phyloP scores from a whole-genome alignment of 2,797 vertebrate genomes.

The Sphenopsis melanotis region DNA sequence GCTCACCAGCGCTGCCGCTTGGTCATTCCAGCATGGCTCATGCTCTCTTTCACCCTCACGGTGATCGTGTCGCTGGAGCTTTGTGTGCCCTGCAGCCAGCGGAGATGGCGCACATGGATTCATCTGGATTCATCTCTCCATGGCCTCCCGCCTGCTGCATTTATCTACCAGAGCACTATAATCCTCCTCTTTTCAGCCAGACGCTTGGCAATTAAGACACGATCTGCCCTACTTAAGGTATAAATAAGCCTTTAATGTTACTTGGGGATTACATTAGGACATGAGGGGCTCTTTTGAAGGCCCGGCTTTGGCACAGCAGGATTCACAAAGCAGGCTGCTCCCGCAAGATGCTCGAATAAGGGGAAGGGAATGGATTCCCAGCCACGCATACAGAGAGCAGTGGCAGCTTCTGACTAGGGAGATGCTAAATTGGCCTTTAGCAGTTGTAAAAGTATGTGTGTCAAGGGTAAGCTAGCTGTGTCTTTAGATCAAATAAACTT shows the following conservation, averaged over 20 bases:
- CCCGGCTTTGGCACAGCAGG: fast-evolving
- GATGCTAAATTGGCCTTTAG: neutral
- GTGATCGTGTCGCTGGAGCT: neutral
- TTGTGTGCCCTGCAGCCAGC: fast-evolving
- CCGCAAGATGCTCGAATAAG: neutral
- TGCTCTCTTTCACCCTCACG: neutral
- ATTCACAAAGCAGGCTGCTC: neutral
- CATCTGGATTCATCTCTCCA: fast-evolving
- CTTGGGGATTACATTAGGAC: neutral
- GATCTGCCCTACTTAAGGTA: constrained; percentile 5
- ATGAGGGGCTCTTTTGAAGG: neutral
- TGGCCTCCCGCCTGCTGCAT: fast-evolving
- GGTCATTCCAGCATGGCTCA: neutral
- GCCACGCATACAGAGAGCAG: fast-evolving
- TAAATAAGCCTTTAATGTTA: constrained; percentile 2
- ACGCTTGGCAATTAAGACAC: neutral
- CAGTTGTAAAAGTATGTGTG: neutral
- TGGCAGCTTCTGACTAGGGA: neutral
- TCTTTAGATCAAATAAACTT: neutral
- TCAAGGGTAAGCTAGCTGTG: neutral
- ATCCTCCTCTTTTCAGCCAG: neutral
- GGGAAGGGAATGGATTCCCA: neutral
- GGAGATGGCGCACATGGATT: fast-evolving
- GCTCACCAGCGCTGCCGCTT: neutral
- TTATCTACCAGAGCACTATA: neutral